A percentile compares a stretch with the other conserved stretches of the same genome.
Conservation (phyloP, 2,888 invertebrate species). For the Tinea pellionella region DNA sequence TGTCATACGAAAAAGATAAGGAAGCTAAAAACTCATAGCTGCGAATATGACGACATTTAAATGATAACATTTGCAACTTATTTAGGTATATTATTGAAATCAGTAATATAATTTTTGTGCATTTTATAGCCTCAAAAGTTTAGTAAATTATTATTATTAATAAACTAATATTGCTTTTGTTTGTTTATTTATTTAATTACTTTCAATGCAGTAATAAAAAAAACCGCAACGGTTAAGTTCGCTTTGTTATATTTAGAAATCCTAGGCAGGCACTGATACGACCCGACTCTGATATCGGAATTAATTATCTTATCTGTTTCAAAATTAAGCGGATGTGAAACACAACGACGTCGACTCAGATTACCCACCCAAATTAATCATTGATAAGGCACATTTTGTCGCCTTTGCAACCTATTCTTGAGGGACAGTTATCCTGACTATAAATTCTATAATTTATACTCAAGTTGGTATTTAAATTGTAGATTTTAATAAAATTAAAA, state of each 20-base stretch:
- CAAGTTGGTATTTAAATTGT: too few species aligned
- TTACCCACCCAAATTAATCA: conserved; percentile 50
- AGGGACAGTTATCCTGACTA: neutral
- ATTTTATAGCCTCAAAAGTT: too few species aligned
- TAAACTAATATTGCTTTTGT: too few species aligned
- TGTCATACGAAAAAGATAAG: neutral
- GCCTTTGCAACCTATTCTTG: conserved; percentile 5
- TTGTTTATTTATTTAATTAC: too few species aligned
- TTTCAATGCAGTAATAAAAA: neutral
- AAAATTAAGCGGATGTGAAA: conserved; percentile 48
- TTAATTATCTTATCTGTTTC: conserved; percentile 51
- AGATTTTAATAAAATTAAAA: too few species aligned
- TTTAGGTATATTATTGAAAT: neutral
- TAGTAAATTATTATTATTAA: too few species aligned
- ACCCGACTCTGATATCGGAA: conserved; percentile 29
- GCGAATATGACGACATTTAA: neutral
- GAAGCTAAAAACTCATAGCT: neutral
- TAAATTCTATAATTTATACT: too few species aligned
- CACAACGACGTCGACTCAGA: conserved; percentile 33
- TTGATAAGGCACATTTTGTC: conserved; percentile 28
- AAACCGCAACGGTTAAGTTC: neutral
- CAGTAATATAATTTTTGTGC: too few species aligned
- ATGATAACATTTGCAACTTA: neutral
- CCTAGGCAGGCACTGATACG: conserved; percentile 14
- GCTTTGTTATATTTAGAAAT: neutral